These are phyloP conservation scores for Diuraphis noxia DNA, from an alignment of 1,140 invertebrate species.

Conservation along the genomic window DNA sequence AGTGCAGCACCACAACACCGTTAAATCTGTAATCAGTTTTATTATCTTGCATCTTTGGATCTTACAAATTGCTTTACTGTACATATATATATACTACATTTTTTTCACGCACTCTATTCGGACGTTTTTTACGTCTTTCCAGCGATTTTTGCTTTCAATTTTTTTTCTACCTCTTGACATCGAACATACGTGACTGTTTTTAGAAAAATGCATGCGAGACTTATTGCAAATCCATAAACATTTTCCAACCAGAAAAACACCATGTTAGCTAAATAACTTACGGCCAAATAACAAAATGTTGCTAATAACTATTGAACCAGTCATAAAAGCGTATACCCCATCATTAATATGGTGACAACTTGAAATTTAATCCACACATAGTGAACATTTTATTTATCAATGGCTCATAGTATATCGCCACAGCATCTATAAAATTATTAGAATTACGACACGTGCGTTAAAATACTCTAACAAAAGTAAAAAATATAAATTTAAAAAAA, in stretches of 20 bases:
- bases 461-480: background rate
- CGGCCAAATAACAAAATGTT: background rate
- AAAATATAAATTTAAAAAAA: background rate
- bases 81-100: background rate
- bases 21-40: conserved; percentile 6
- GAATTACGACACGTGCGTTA: background rate
- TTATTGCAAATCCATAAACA: conserved; percentile 33
- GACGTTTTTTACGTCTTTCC: background rate
- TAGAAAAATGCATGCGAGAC: background rate
- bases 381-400: background rate
- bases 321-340: background rate
- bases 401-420: background rate
- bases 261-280: conserved; percentile 1
- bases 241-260: conserved; percentile 1
- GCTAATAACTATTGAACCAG: background rate
- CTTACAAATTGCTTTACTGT: conserved; percentile 19
- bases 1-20: background rate
- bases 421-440: background rate
- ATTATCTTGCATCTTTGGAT: conserved; percentile 11
- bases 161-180: background rate
- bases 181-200: conserved; percentile 38
- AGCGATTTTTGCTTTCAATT: conserved; percentile 4
- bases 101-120: conserved; percentile 7
- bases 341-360: background rate
- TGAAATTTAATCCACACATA: background rate